Evolutionary conservation across 2,113 vertebrate genomes (phyloP).

Genomic region (Percopsis transmontana): DNA sequence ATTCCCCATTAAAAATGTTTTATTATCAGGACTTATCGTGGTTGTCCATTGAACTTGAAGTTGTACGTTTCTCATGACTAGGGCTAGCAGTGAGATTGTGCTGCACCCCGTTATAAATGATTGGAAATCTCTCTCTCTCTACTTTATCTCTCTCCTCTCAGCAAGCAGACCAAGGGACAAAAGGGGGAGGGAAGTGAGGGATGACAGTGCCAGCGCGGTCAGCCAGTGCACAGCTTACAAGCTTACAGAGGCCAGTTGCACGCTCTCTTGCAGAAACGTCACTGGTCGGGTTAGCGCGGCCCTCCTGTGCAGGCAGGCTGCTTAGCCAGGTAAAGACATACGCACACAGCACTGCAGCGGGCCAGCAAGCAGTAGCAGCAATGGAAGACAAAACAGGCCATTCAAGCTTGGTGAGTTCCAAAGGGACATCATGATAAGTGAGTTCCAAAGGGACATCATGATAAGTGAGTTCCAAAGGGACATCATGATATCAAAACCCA

Average conservation of each 20-base stretch:
- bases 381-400: slow-evolving; percentile 23
- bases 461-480: no score
- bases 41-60: no score
- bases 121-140: no score
- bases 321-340: not conserved
- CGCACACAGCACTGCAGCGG: slow-evolving; percentile 16
- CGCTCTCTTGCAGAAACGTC: slow-evolving; percentile 14
- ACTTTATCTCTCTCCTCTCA: slow-evolving; percentile 17
- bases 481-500: no score
- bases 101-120: not conserved
- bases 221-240: slow-evolving; percentile 13
- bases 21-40: no score
- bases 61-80: no score
- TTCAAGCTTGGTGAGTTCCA: not conserved
- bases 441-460: no score
- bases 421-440: no score
- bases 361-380: slow-evolving; percentile 39
- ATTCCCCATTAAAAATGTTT: no score
- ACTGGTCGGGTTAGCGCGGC: slow-evolving; percentile 17
- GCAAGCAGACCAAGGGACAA: slow-evolving; percentile 30
- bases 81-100: not conserved
- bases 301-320: not conserved
- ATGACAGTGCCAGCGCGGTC: slow-evolving; percentile 22
- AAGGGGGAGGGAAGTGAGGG: slow-evolving; percentile 5
- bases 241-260: slow-evolving; percentile 19